Conservation (phyloP, 2,888 invertebrate species). For the Dolichopus griseipennis region DNA sequence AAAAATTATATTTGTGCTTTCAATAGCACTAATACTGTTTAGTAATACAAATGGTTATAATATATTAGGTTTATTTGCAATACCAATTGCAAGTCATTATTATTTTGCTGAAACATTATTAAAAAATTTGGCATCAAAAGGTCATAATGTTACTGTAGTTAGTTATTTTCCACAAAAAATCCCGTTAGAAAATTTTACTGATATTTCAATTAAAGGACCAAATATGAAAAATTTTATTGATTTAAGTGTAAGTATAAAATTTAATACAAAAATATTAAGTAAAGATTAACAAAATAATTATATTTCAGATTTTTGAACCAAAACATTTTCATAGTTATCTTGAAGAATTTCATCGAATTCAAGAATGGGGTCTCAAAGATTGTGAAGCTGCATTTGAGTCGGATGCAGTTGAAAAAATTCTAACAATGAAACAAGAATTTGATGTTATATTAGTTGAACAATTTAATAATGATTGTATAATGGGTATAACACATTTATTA, state of each 20-base stretch:
- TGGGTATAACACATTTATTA: conserved; percentile 54
- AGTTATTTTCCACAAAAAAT: conserved; percentile 40
- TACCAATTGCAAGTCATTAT: conserved; percentile 43
- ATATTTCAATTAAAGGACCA: conserved; percentile 30
- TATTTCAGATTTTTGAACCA: conserved; percentile 16
- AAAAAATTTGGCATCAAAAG: conserved; percentile 36
- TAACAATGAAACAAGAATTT: conserved; percentile 44
- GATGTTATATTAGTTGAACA: conserved; percentile 59
- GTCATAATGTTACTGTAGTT: conserved; percentile 44
- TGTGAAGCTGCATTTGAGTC: conserved; percentile 32
- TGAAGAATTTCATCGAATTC: conserved; percentile 30
- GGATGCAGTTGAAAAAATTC: conserved; percentile 26
- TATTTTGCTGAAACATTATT: conserved; percentile 41
- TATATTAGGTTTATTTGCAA: conserved; percentile 39
- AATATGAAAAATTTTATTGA: conserved; percentile 31
- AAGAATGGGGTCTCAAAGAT: conserved; percentile 30
- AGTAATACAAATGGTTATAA: conserved; percentile 22
- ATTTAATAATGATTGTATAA: conserved; percentile 60
- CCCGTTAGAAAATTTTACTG: conserved; percentile 32
- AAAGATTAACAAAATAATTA: not conserved
- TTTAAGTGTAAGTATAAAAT: conserved; percentile 27
- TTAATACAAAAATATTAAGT: conserved; percentile 9
- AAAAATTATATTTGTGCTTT: not conserved
- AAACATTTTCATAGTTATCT: conserved; percentile 10
- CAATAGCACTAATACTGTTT: not conserved